Evolutionary conservation across 2,888 invertebrate species (phyloP).

Genomic region (Lithophane leautieri): DNA sequence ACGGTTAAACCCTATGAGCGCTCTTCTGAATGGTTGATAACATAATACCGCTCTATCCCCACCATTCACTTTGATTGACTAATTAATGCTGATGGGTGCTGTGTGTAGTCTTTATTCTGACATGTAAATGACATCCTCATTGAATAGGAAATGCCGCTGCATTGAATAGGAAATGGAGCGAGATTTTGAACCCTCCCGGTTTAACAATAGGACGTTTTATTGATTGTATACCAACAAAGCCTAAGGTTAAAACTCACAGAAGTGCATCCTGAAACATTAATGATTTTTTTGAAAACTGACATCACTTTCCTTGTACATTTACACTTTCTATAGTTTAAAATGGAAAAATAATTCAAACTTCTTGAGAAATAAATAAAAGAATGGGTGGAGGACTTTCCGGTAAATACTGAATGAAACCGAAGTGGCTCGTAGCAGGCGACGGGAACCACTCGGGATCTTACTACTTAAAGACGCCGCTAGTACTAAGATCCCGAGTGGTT

Average conservation of each 20-base stretch:
- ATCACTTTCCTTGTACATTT: not conserved
- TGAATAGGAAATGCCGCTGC: no score
- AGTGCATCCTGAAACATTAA: not conserved
- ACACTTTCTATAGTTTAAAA: not conserved
- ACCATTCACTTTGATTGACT: not conserved
- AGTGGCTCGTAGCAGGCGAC: not conserved
- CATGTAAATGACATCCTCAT: no score
- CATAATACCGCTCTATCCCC: not conserved
- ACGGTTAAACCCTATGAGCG: not conserved
- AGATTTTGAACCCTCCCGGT: not conserved
- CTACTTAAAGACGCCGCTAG: not conserved
- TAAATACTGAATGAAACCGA: not conserved
- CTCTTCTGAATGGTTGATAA: not conserved
- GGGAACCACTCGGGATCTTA: no score
- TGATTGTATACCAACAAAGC: not conserved
- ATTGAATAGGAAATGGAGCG: not conserved
- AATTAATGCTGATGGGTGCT: not conserved
- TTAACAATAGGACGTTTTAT: not conserved
- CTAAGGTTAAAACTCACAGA: no score
- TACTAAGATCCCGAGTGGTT: constrained; percentile 11
- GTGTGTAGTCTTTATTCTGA: not conserved
- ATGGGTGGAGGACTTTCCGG: not conserved
- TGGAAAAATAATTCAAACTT: not conserved
- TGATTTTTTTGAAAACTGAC: not conserved
- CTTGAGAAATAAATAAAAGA: constrained; percentile 30